Conservation (phyloP, 2,797 vertebrate species). For the Lutjanus campechanus region DNA sequence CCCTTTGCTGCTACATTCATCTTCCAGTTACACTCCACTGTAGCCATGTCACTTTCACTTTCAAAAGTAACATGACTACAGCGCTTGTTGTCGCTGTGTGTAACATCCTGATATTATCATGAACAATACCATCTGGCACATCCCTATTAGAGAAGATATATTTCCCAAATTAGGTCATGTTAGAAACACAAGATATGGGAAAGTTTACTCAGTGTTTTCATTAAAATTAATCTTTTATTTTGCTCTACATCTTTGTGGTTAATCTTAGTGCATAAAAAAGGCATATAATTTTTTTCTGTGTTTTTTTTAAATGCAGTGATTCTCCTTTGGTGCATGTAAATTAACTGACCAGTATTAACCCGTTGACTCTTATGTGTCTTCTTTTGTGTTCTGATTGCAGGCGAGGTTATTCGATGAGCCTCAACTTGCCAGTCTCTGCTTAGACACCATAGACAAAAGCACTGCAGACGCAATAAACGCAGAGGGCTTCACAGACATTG, state of each 20-base stretch:
- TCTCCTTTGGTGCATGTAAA: conserved; percentile 20
- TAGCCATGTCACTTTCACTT: too few species aligned
- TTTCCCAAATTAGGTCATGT: background rate
- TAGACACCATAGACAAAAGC: conserved; percentile 99
- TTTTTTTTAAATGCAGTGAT: background rate
- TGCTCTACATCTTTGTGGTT: background rate
- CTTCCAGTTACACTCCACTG: too few species aligned
- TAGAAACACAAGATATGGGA: background rate
- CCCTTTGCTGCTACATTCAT: too few species aligned
- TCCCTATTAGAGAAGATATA: background rate
- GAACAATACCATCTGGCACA: too few species aligned
- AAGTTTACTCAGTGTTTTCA: background rate
- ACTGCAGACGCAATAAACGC: conserved; percentile 95
- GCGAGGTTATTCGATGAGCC: conserved; percentile 97
- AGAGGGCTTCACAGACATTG: conserved; percentile 97
- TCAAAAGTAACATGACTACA: too few species aligned
- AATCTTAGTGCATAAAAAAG: background rate
- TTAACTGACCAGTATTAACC: conserved; percentile 75
- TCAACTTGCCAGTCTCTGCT: conserved; percentile 96
- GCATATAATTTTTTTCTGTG: background rate
- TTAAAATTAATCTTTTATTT: background rate
- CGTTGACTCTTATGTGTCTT: conserved; percentile 16
- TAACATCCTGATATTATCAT: too few species aligned
- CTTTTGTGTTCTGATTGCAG: conserved; percentile 76
- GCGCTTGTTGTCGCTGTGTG: too few species aligned